Conservation (phyloP, 2,888 invertebrate species). For the Acleris sparsana region DNA sequence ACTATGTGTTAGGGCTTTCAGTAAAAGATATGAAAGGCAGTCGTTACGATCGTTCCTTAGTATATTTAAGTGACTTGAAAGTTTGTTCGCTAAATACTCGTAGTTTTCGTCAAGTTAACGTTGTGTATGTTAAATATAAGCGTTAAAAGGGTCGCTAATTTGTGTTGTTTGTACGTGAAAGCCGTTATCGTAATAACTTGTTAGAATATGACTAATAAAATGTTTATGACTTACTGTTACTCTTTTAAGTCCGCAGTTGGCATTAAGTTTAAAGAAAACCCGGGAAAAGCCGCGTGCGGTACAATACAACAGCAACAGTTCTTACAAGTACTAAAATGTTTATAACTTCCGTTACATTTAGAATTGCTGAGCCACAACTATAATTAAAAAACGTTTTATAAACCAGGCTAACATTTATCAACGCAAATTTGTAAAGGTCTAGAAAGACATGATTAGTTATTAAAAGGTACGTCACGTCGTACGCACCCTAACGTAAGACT, state of each 20-base stretch:
- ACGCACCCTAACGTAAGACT: no score
- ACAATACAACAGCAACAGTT: no score
- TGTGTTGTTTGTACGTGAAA: slow-evolving; percentile 65
- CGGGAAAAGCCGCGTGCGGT: background rate
- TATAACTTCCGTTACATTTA: no score
- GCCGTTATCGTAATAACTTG: slow-evolving; percentile 28
- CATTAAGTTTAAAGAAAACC: background rate
- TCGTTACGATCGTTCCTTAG: slow-evolving; percentile 45
- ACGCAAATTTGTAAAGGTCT: no score
- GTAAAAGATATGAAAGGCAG: background rate
- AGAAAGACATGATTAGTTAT: no score
- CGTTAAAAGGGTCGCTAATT: slow-evolving; percentile 60
- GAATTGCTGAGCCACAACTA: no score
- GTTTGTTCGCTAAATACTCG: slow-evolving; percentile 52
- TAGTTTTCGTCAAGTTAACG: slow-evolving; percentile 45
- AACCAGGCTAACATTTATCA: no score
- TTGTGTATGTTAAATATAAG: slow-evolving; percentile 53
- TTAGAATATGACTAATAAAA: slow-evolving; percentile 16
- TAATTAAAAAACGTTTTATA: no score
- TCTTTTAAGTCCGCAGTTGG: background rate
- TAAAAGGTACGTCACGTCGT: no score
- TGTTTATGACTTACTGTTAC: slow-evolving; percentile 6
- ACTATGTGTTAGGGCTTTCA: background rate
- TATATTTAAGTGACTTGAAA: slow-evolving; percentile 55
- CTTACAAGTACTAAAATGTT: no score